Evolutionary conservation across 2,797 vertebrate species (phyloP), one percentile per base, ranked within the genome.

Genomic region (Falco rusticolus): DNA sequence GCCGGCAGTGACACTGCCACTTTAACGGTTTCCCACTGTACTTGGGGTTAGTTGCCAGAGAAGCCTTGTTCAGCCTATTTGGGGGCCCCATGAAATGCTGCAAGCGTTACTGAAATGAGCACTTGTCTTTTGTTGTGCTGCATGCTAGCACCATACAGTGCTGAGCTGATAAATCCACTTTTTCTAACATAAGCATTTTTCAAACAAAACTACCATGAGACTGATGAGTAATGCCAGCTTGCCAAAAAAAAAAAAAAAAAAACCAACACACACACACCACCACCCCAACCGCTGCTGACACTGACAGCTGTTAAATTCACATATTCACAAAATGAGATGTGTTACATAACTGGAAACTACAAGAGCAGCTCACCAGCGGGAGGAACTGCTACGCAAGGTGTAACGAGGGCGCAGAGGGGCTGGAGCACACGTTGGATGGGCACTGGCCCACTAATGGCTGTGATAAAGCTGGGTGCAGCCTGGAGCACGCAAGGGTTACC

Each of bases 101-200:
- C 95, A 95, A 98, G 97, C 97, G 60, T 95, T 97, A 98, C 92
- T 96, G 97, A 97, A 98, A 97, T 97, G 97, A 97, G 95, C 93
- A 87, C 95, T 97, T 94, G 94, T 97, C 98, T 98, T 99, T 99
- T 99, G 98, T 98, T 98, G 97, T 97, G 96, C 94, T 96, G 97
- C 98, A 97, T 98, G 98, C 98, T 98, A 98, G 98, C 98, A 98
- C 99, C 98, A 98, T 98, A 96, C 97, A 97, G 96, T 98, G 98
- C 98, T 98, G 98, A 98, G 98, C 98, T 98, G 98, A 98, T 97
- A 98, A 99, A 98, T 98, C 98, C 97, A 96, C 91, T 96, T 98
- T 98, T 98, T 97, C 98, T 98, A 98, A 98, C 98, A 97, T 97
- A 98, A 98, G 98, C 98, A 98, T 98, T 99, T 99, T 99, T 98